Evolutionary conservation across 2,797 vertebrate genomes (phyloP).

Genomic region (Leptoclinus maculatus): DNA sequence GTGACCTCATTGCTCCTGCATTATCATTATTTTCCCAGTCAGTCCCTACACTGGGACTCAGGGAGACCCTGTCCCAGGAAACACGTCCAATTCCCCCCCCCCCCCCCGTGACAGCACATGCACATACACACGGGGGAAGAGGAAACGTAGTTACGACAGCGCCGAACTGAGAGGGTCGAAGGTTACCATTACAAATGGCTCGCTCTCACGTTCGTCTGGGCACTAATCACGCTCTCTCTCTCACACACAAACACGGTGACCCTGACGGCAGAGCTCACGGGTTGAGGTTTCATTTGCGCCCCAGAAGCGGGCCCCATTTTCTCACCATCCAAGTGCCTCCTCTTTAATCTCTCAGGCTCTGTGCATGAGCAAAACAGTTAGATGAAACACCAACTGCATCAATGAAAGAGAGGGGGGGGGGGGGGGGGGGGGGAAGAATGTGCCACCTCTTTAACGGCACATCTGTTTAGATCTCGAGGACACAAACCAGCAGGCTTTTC

Average conservation of each 20-base stretch:
- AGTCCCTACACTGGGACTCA: conserved; percentile 38
- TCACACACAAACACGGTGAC: conserved; percentile 25
- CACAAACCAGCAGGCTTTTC: conserved; percentile 43
- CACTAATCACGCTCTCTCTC: conserved; percentile 47
- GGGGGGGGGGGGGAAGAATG: neutral
- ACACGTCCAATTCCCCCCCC: conserved; percentile 44
- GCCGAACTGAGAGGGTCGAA: conserved; percentile 64
- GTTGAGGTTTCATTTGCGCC: conserved; percentile 37
- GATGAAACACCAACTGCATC: conserved; percentile 20
- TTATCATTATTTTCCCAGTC: conserved; percentile 74
- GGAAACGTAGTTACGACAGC: conserved; percentile 69
- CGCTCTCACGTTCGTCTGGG: conserved; percentile 68
- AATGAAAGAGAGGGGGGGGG: neutral
- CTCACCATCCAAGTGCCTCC: conserved; percentile 59
- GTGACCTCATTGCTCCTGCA: conserved; percentile 70
- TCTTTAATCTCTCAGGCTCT: conserved; percentile 38
- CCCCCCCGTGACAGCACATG: conserved; percentile 42
- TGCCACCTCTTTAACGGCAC: conserved; percentile 38
- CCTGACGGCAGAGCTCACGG: conserved; percentile 48
- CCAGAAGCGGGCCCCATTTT: conserved; percentile 53
- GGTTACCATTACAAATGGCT: conserved; percentile 77
- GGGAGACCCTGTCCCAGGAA: conserved; percentile 64
- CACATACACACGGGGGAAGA: conserved; percentile 43
- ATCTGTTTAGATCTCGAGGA: conserved; percentile 42
- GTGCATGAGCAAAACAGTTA: conserved; percentile 22